These are phyloP conservation scores for Noctilio leporinus DNA, from an alignment of 2,113 vertebrate genomes.

Conservation along the genomic window DNA sequence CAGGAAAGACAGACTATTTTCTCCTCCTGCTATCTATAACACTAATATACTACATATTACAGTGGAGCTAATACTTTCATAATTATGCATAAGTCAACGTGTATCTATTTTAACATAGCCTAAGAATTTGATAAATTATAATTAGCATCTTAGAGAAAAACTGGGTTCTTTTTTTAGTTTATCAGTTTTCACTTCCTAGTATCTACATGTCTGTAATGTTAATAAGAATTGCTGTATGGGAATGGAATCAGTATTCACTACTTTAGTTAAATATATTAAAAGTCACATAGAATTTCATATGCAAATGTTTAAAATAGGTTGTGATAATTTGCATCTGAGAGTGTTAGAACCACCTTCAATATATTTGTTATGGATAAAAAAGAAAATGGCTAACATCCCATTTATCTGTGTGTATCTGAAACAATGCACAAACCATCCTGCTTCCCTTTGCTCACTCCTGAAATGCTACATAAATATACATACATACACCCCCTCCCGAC, in stretches of 20 bases:
- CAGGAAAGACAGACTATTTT: neutral
- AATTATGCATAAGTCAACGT: neutral
- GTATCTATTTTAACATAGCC: neutral
- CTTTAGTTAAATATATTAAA: neutral
- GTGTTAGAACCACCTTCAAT: neutral
- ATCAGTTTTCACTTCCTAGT: neutral
- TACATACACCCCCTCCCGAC: slow-evolving; percentile 39
- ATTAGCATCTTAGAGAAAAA: neutral
- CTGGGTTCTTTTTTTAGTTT: neutral
- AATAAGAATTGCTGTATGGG: neutral
- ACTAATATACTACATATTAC: neutral
- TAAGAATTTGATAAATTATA: neutral
- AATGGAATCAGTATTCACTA: neutral
- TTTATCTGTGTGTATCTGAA: slow-evolving; percentile 16
- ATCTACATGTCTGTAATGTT: neutral
- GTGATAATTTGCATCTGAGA: neutral
- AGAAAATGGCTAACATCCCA: neutral
- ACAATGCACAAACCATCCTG: slow-evolving; percentile 22
- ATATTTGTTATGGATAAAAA: neutral
- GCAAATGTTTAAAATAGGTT: neutral
- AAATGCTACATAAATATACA: slow-evolving; percentile 63
- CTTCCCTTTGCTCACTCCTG: slow-evolving; percentile 62
- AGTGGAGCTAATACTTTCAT: neutral
- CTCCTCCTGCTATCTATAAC: neutral
- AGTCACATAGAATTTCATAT: neutral